Base-by-base conservation (phyloP, 2,113 vertebrate species). In the Pelecanus crispus region DNA sequence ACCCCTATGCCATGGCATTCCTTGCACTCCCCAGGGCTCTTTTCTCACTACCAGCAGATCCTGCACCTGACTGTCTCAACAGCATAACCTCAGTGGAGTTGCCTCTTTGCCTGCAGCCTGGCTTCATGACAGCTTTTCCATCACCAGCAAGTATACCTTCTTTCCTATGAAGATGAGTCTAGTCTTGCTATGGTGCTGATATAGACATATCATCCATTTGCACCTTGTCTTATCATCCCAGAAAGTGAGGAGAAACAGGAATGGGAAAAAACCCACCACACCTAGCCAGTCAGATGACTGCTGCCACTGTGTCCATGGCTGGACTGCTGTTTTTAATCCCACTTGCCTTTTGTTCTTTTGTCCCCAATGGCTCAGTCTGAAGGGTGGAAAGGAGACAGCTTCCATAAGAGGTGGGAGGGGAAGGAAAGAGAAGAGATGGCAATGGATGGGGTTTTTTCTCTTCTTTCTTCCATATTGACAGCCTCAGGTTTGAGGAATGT, bases 271-370 rank as follows among this genome's bases (percentile, higher is more conserved):
- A 0, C n/a, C n/a, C 2, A 26, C 6, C 12, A 44, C 25, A 34
- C 8, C 24, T 58, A 21, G 47, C 26, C 50, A 66, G 40, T 42
- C 38, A 50, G 77, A 67, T 10, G 22, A 50, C 14, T 70, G 26
- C 31, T 87, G 40, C 18, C 5, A 12, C 40, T 2, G 0, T 25
- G 20, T 32, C 40, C 36, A 14, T 0, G 0, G 34, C 15, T 73
- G 28, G 11, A 38, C 4, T 62, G 26, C 13, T 5, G 9, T 56
- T 87, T 74, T 62, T 10, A 85, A 49, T 78, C 10, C 28, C 42
- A 22, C 14, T 49, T 50, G 14, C 5, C 6, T 66, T 78, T 81
- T 84, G 11, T 29, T 66, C 45, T 84, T 74, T 40, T 53, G 26
- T 45, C 5, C 10, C 8, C 14, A 12, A 2, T 66, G 21, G 31